A percentile compares a stretch with the other conserved stretches of the same genome.
These are phyloP conservation scores for Ips nitidus DNA, from an alignment of 1,140 invertebrate genomes.

Conservation along the genomic window DNA sequence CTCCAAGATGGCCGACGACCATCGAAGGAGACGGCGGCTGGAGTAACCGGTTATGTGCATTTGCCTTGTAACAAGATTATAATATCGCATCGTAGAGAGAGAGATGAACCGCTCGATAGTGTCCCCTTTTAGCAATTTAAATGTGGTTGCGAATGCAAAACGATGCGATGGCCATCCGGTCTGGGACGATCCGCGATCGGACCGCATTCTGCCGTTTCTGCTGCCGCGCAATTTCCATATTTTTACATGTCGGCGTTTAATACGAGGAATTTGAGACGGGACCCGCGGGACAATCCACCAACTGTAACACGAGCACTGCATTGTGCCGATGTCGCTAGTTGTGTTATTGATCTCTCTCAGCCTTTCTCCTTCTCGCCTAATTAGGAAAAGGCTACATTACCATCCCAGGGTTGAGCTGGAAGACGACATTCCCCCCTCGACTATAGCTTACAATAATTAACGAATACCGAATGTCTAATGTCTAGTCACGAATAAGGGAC, in stretches of 20 bases:
- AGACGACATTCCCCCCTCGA: not conserved
- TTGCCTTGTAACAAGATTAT: conserved; percentile 51
- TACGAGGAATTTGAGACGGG: conserved; percentile 42
- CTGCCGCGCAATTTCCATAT: conserved; percentile 50
- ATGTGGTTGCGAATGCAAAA: conserved; percentile 51
- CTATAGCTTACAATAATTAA: not conserved
- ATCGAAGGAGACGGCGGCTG: conserved; percentile 40
- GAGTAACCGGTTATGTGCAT: conserved; percentile 51
- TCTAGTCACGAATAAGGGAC: no score
- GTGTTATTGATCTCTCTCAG: conserved; percentile 42
- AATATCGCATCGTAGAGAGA: conserved; percentile 48
- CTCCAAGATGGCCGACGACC: conserved; percentile 46
- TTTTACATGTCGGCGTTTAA: conserved; percentile 50
- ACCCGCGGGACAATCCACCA: conserved; percentile 34
- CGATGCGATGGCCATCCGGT: conserved; percentile 45
- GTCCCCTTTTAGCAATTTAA: conserved; percentile 54
- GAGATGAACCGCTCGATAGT: conserved; percentile 46
- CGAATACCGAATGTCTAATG: not conserved
- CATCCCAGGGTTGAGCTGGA: conserved; percentile 15
- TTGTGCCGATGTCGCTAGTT: conserved; percentile 43
- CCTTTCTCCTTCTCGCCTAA: conserved; percentile 39
- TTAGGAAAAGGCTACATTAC: conserved; percentile 37
- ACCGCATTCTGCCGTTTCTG: conserved; percentile 43
- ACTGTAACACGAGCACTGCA: conserved; percentile 40
- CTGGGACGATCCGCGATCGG: conserved; percentile 36